Evolutionary conservation across 2,888 invertebrate genomes (phyloP).

Genomic region (Monochamus alternatus): DNA sequence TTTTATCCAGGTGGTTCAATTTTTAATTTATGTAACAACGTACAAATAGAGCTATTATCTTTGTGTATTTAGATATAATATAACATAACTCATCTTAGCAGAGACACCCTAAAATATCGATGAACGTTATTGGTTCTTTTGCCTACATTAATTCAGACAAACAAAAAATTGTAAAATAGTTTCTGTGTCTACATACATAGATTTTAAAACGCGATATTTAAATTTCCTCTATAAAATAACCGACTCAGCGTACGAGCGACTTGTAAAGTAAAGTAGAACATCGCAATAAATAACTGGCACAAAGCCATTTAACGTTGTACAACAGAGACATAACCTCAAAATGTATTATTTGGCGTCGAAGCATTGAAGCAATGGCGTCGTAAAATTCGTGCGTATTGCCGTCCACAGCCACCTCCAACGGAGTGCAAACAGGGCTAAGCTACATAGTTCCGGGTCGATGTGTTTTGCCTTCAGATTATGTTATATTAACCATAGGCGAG

Average conservation of each 20-base stretch:
- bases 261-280: conserved; percentile 42
- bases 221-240: conserved; percentile 31
- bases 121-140: too few relatives aligned
- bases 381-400: conserved; percentile 58
- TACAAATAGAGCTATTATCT: too few relatives aligned
- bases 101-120: too few relatives aligned
- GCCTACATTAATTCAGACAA: too few relatives aligned
- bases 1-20: too few relatives aligned
- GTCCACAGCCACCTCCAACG: conserved; percentile 46
- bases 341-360: conserved; percentile 54
- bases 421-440: conserved; percentile 43
- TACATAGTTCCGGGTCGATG: conserved; percentile 5
- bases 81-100: too few relatives aligned
- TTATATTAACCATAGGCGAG: background rate
- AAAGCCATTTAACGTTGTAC: conserved; percentile 54
- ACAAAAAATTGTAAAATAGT: too few relatives aligned
- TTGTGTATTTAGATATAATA: too few relatives aligned
- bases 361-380: conserved; percentile 56
- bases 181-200: background rate
- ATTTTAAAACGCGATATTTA: conserved; percentile 18
- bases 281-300: conserved; percentile 53
- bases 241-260: conserved; percentile 28
- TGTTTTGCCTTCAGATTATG: background rate
- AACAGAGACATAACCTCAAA: conserved; percentile 58
- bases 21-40: too few relatives aligned